Conservation (phyloP, 1,140 invertebrate genomes). For the Zeugodacus cucurbitae region DNA sequence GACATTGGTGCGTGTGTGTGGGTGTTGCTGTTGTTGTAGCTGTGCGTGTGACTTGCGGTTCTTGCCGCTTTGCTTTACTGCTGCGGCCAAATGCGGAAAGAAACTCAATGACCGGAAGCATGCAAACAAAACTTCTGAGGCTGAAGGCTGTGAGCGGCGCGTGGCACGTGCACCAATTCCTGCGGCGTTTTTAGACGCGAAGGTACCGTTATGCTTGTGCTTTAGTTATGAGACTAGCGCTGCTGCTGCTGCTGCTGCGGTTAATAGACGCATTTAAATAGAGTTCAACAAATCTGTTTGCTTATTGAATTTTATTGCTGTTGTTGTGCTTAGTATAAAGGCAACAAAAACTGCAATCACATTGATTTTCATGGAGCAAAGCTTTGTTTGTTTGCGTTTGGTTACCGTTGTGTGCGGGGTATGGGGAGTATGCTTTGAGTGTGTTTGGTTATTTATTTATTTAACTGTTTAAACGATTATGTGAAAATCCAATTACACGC, state of each 20-base stretch:
- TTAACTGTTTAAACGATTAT: conserved; percentile 37
- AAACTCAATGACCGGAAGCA: conserved; percentile 64
- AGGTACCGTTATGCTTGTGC: not conserved
- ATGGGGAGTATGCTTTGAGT: not conserved
- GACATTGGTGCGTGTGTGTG: not conserved
- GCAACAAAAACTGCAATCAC: not conserved
- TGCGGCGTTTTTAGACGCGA: not conserved
- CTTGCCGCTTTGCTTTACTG: conserved; percentile 28
- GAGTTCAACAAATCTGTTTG: conserved; percentile 3
- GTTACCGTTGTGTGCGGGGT: not conserved
- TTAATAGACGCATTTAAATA: conserved; percentile 27
- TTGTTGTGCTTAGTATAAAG: not conserved
- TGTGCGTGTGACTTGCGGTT: conserved; percentile 22
- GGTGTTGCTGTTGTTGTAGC: not conserved
- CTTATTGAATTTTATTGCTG: not conserved
- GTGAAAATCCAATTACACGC: conserved; percentile 36
- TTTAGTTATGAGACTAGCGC: not conserved
- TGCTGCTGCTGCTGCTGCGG: not conserved
- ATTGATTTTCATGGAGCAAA: not conserved
- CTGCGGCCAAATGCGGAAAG: conserved; percentile 45
- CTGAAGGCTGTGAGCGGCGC: conserved; percentile 25
- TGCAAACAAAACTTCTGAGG: conserved; percentile 29
- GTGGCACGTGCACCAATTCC: conserved; percentile 37
- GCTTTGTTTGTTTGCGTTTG: not conserved
- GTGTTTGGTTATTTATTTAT: conserved; percentile 24